Evolutionary conservation across 2,888 invertebrate genomes (phyloP).

Genomic region (Meganola albula): DNA sequence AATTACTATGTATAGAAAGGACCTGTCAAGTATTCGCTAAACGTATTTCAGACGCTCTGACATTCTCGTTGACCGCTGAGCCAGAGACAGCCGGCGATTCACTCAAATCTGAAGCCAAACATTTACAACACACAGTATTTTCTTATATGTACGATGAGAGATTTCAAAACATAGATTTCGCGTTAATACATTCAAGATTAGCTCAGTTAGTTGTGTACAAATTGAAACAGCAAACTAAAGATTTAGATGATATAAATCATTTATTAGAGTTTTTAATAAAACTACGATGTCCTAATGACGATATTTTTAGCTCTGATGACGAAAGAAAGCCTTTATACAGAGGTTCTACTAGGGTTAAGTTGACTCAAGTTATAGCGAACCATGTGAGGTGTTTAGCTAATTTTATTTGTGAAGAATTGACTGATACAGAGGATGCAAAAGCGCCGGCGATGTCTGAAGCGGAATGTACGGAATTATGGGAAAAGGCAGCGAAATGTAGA

Average conservation of each 20-base stretch:
- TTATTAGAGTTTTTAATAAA: constrained; percentile 58
- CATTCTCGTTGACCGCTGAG: constrained; percentile 75
- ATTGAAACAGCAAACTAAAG: constrained; percentile 65
- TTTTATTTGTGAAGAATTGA: constrained; percentile 62
- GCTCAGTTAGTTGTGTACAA: constrained; percentile 80
- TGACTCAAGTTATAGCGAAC: constrained; percentile 48
- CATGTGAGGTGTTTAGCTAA: constrained; percentile 66
- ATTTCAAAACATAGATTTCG: constrained; percentile 80
- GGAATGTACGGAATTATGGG: constrained; percentile 79
- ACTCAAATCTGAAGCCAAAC: constrained; percentile 82
- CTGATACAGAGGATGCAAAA: constrained; percentile 48
- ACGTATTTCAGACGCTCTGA: constrained; percentile 80
- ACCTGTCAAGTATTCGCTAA: constrained; percentile 82
- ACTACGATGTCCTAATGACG: constrained; percentile 63
- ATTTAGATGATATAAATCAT: constrained; percentile 58
- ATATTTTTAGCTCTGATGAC: constrained; percentile 79
- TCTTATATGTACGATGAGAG: constrained; percentile 83
- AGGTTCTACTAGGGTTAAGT: constrained; percentile 49
- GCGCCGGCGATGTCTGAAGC: constrained; percentile 75
- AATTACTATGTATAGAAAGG: constrained; percentile 60
- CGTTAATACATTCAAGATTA: constrained; percentile 80
- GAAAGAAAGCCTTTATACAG: constrained; percentile 53
- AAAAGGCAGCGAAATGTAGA: constrained; percentile 69
- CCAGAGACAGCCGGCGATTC: constrained; percentile 76
- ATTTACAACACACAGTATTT: constrained; percentile 81